phyloP scores from a whole-genome alignment of 2,113 vertebrate species.

The Hemichromis elongatus region DNA sequence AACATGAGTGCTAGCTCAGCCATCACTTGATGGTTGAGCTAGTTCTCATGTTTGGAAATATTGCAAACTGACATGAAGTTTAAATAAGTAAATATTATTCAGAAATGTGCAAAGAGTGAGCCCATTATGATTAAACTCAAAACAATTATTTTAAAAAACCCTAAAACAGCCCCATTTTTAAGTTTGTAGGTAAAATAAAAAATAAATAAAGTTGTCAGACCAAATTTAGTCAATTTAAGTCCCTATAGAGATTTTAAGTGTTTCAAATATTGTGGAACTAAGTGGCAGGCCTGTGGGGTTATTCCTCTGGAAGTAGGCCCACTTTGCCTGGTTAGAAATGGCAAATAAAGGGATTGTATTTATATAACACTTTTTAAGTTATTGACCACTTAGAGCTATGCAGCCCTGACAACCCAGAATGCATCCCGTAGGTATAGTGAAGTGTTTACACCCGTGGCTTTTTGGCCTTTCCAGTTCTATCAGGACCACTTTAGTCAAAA shows the following conservation, averaged over 20 bases:
- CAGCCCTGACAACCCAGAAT: neutral
- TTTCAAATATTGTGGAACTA: neutral
- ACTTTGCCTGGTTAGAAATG: neutral
- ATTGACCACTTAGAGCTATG: neutral
- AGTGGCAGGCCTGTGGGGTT: neutral
- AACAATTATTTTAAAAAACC: neutral
- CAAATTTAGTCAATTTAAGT: neutral
- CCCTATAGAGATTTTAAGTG: neutral
- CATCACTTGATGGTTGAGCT: neutral
- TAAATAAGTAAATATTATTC: neutral
- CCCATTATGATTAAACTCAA: neutral
- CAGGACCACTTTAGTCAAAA: neutral
- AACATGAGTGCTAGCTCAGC: neutral
- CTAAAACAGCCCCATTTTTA: neutral
- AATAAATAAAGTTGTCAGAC: neutral
- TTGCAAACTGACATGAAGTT: neutral
- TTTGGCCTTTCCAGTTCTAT: neutral
- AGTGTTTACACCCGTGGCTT: neutral
- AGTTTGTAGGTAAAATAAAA: neutral
- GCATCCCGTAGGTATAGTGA: neutral
- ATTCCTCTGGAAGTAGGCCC: neutral
- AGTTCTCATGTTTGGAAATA: neutral
- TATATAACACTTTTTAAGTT: neutral
- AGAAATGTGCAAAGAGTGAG: neutral
- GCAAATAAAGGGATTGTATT: neutral